phyloP scores from a whole-genome alignment of 1,140 invertebrate genomes.

The Choristoneura fumiferana region DNA sequence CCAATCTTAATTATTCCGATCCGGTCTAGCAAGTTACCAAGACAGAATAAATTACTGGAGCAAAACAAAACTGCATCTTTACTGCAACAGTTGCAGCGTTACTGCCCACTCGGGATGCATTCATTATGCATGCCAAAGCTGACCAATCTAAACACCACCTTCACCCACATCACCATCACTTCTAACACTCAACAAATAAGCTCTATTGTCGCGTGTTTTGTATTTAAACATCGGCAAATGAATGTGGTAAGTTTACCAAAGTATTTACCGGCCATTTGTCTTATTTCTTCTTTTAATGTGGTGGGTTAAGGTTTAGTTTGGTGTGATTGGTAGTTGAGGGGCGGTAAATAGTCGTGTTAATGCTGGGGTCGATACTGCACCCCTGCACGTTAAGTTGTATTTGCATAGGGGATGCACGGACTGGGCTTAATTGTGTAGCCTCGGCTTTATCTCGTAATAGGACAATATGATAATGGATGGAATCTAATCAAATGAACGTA shows the following conservation, averaged over 20 bases:
- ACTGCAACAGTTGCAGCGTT: background rate
- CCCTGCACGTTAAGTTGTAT: background rate
- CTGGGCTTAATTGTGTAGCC: too few species aligned
- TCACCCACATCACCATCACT: too few species aligned
- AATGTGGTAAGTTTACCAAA: background rate
- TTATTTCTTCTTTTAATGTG: background rate
- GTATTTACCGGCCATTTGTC: background rate
- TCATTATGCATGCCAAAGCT: slow-evolving; percentile 6
- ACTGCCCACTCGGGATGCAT: slow-evolving; percentile 10
- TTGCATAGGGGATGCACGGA: slow-evolving; percentile 18
- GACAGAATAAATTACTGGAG: background rate
- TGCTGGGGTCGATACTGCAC: slow-evolving; percentile 12
- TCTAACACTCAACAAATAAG: too few species aligned
- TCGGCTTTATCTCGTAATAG: too few species aligned
- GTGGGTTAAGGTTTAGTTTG: background rate
- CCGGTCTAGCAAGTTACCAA: too few species aligned
- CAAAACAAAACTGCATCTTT: slow-evolving; percentile 12
- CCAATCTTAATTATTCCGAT: too few species aligned
- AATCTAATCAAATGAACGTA: too few species aligned
- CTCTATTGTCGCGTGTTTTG: too few species aligned
- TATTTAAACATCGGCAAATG: too few species aligned
- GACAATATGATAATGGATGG: too few species aligned
- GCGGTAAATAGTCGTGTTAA: background rate
- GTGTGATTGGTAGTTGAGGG: background rate
- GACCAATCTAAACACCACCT: background rate